Evolutionary conservation across 2,113 vertebrate genomes (phyloP).

Genomic region (Sardina pilchardus): DNA sequence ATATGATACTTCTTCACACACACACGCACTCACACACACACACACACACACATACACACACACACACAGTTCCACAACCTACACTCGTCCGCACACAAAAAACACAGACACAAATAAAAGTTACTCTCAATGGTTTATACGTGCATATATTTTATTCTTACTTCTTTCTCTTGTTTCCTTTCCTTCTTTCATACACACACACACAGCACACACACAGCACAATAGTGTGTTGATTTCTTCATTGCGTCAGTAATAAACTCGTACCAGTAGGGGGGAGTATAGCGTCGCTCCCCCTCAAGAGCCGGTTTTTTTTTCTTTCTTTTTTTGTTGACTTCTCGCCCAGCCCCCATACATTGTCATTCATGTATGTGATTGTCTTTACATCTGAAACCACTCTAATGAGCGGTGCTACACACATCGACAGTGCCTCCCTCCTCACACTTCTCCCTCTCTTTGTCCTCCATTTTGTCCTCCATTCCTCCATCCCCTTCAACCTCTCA

Average conservation of each 20-base stretch:
- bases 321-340: neutral
- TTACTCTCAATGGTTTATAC: neutral
- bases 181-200: neutral
- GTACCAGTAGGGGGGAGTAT: neutral
- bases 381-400: neutral
- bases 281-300: neutral
- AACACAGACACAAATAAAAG: neutral
- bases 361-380: neutral
- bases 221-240: neutral
- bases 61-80: neutral
- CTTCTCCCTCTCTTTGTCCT: neutral
- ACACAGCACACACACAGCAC: neutral
- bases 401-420: neutral
- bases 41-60: neutral
- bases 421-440: neutral
- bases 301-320: neutral
- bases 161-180: no score
- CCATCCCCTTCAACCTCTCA: neutral
- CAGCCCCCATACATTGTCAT: neutral
- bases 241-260: neutral
- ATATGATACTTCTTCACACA: neutral
- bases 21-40: neutral
- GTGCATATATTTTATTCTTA: constrained; percentile 1
- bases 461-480: neutral
- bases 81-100: neutral